Evolutionary conservation across 1,140 invertebrate species (phyloP).

Genomic region (Limonius californicus): DNA sequence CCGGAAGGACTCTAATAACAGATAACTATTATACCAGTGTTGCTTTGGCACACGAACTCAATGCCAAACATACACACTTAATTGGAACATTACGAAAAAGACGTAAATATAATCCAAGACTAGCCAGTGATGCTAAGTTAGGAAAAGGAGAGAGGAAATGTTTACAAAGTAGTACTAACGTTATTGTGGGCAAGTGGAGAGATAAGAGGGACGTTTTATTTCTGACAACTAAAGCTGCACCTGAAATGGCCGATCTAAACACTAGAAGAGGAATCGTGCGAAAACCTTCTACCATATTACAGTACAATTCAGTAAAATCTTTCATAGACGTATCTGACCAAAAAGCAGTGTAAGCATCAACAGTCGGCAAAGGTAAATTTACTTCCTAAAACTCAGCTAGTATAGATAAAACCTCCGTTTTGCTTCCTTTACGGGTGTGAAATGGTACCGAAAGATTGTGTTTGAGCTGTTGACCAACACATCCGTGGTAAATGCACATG

Average conservation of each 20-base stretch:
- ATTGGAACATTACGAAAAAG: slow-evolving; percentile 47
- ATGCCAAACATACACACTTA: slow-evolving; percentile 47
- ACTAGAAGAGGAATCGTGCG: background rate
- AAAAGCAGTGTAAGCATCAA: no score
- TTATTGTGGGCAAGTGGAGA: slow-evolving; percentile 48
- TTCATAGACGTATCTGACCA: background rate
- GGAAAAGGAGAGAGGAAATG: slow-evolving; percentile 38
- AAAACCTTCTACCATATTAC: background rate
- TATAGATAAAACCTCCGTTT: no score
- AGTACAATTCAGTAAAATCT: background rate
- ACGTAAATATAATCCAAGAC: slow-evolving; percentile 41
- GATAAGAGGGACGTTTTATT: slow-evolving; percentile 46
- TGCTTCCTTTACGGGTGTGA: background rate
- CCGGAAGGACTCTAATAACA: slow-evolving; percentile 25
- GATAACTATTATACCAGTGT: slow-evolving; percentile 46
- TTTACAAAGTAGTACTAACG: slow-evolving; percentile 40
- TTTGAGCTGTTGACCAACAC: background rate
- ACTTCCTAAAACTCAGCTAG: no score
- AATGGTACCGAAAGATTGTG: background rate
- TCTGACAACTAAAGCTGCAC: slow-evolving; percentile 37
- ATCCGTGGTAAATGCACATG: background rate
- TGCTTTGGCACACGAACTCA: slow-evolving; percentile 42
- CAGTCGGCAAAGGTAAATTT: no score
- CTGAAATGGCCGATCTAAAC: background rate
- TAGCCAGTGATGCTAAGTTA: slow-evolving; percentile 41